A percentile compares a stretch with the other conserved stretches of the same genome.
Evolutionary conservation across 2,888 invertebrate genomes (phyloP).

Genomic region (Cyrtodaria siliqua): DNA sequence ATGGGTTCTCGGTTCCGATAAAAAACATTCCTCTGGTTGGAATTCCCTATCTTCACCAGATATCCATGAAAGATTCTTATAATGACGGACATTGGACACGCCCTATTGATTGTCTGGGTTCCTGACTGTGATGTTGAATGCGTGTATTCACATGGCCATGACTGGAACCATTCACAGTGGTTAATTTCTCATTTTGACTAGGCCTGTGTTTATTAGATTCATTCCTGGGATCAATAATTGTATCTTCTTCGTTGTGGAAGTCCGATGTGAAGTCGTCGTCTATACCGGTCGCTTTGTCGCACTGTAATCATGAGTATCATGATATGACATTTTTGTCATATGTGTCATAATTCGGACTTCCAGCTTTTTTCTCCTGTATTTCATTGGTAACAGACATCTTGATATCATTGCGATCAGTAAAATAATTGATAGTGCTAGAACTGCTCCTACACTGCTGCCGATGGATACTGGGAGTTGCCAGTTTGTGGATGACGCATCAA

Average conservation of each 20-base stretch:
- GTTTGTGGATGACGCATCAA: slow-evolving; percentile 79
- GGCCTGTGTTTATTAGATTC: slow-evolving; percentile 21
- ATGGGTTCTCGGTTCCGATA: too few species aligned
- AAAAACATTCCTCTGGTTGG: too few species aligned
- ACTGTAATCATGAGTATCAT: slow-evolving; percentile 78
- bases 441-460: slow-evolving; percentile 81
- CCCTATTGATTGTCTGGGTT: slow-evolving; percentile 42
- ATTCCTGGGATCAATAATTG: slow-evolving; percentile 22
- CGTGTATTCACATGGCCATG: slow-evolving; percentile 38
- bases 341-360: slow-evolving; percentile 70
- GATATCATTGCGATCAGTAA: slow-evolving; percentile 79
- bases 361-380: slow-evolving; percentile 47
- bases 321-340: slow-evolving; percentile 82
- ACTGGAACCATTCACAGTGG: slow-evolving; percentile 31
- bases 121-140: slow-evolving; percentile 10
- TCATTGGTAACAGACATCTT: slow-evolving; percentile 69
- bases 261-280: slow-evolving; percentile 71
- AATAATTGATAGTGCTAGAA: slow-evolving; percentile 80
- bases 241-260: slow-evolving; percentile 55
- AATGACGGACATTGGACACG: slow-evolving; percentile 33
- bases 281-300: slow-evolving; percentile 78
- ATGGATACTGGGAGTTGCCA: slow-evolving; percentile 83
- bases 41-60: too few species aligned
- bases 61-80: too few species aligned
- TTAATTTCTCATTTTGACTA: slow-evolving; percentile 20